Conservation (phyloP, 2,797 vertebrate genomes). For the Esox lucius region DNA sequence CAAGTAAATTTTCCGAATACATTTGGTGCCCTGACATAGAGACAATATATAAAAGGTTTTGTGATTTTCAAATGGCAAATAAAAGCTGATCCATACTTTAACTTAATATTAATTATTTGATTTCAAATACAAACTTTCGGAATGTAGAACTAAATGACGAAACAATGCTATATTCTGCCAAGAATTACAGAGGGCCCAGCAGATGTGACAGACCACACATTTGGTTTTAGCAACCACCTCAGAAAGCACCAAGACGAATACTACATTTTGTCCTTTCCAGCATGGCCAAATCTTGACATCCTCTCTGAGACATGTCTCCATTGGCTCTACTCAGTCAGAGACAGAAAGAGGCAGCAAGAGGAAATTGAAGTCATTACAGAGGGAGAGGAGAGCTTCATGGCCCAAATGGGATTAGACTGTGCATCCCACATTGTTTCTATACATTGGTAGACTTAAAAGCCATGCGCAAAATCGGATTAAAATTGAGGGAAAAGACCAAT, state of each 20-base stretch:
- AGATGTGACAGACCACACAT: background rate
- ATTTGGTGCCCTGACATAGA: no score
- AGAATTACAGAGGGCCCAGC: no score
- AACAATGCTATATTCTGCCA: no score
- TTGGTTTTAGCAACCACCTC: background rate
- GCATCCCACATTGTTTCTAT: constrained; percentile 73
- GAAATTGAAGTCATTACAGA: background rate
- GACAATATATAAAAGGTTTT: no score
- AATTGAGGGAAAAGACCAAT: constrained; percentile 59
- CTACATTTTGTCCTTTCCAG: background rate
- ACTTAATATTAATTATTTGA: no score
- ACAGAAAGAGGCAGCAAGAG: background rate
- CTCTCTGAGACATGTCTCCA: background rate
- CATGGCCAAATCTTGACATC: background rate
- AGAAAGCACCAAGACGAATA: background rate
- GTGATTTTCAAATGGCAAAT: no score
- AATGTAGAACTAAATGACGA: no score
- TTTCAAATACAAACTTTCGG: no score
- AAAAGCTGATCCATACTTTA: no score
- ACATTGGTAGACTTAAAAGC: constrained; percentile 78
- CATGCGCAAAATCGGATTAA: constrained; percentile 74
- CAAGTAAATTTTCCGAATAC: no score
- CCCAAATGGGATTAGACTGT: constrained; percentile 62
- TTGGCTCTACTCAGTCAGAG: background rate
- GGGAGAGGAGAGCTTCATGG: background rate